phyloP scores from a whole-genome alignment of 2,888 invertebrate genomes.

The Phania funesta region DNA sequence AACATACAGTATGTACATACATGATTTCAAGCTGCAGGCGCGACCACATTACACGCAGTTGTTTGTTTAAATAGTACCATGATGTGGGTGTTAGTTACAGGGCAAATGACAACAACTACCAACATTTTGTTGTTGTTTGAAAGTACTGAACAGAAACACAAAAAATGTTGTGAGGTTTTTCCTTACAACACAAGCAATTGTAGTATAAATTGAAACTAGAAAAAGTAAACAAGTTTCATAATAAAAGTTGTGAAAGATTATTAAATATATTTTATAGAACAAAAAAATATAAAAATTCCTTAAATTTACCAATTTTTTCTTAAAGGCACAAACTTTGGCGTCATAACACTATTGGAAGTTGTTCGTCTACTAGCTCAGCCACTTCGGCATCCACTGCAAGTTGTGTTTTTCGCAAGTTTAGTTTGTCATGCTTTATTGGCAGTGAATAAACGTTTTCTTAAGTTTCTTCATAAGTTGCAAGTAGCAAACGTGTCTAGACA shows the following conservation, averaged over 20 bases:
- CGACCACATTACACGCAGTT: conserved; percentile 63
- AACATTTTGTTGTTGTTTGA: conserved; percentile 2
- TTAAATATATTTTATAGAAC: neutral
- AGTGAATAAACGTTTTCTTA: conserved; percentile 42
- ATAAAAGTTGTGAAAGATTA: conserved; percentile 4
- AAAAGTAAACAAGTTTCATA: neutral
- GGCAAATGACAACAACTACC: conserved; percentile 7
- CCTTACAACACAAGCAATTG: conserved; percentile 27
- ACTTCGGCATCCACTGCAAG: conserved; percentile 16
- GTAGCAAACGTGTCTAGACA: conserved; percentile 59
- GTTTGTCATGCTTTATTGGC: conserved; percentile 25
- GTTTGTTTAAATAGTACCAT: conserved; percentile 37
- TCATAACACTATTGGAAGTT: conserved; percentile 51
- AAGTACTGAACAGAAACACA: conserved; percentile 34
- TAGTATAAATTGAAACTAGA: neutral
- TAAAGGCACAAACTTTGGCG: conserved; percentile 36
- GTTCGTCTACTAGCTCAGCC: neutral
- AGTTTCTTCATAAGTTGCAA: conserved; percentile 38
- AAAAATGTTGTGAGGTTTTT: conserved; percentile 50
- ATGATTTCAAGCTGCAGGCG: conserved; percentile 49
- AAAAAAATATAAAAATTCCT: neutral
- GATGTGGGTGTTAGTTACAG: neutral
- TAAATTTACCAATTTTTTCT: conserved; percentile 4
- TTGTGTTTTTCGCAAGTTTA: neutral
- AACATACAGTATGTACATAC: conserved; percentile 17